A percentile compares a stretch with the other conserved stretches of the same genome.
Evolutionary conservation across 1,140 invertebrate genomes (phyloP).

Genomic region (Lasioglossum albipes): DNA sequence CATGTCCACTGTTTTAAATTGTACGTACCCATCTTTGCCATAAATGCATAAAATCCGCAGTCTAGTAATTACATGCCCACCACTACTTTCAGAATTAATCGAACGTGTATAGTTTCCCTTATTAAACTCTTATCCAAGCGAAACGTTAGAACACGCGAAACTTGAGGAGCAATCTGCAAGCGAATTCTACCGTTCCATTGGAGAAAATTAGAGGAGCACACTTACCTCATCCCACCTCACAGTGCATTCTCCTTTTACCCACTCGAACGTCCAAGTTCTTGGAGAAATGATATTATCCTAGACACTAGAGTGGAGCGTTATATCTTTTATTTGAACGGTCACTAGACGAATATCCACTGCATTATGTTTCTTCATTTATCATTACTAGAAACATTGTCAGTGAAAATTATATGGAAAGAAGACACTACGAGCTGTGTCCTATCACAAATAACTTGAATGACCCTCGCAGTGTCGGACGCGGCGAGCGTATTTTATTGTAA

Average conservation of each 20-base stretch:
- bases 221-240: slow-evolving; percentile 26
- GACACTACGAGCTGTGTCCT: neutral
- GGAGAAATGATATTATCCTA: neutral
- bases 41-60: too few relatives aligned
- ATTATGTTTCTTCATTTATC: neutral
- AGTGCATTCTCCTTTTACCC: neutral
- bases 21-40: too few relatives aligned
- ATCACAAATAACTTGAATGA: neutral
- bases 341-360: neutral
- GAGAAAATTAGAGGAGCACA: neutral
- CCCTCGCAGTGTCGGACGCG: neutral
- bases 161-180: neutral
- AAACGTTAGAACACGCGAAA: neutral
- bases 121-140: neutral
- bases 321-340: neutral
- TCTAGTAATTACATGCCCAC: neutral
- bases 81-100: neutral
- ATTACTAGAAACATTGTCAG: neutral
- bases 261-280: neutral
- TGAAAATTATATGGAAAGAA: neutral
- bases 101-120: neutral
- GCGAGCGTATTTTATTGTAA: too few relatives aligned
- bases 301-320: neutral
- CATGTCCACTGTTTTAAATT: too few relatives aligned
- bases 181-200: neutral